These are phyloP conservation scores for Folsomia manolachei DNA, from an alignment of 2,888 invertebrate species.

Conservation along the genomic window DNA sequence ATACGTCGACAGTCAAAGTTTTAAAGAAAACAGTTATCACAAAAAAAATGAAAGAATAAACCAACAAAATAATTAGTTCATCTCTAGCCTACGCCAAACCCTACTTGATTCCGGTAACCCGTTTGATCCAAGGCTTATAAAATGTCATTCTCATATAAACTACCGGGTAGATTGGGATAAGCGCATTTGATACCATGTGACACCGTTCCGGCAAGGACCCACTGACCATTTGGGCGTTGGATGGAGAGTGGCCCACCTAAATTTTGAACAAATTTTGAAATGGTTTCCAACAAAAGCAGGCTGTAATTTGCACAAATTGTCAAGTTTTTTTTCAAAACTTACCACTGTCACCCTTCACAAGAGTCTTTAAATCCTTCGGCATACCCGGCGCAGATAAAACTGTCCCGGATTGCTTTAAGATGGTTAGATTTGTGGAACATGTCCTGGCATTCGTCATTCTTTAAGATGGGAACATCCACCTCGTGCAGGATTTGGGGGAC, in stretches of 20 bases:
- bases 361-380: conserved; percentile 88
- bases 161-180: conserved; percentile 46
- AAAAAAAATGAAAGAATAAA: conserved; percentile 3
- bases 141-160: conserved; percentile 80
- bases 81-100: background rate
- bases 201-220: conserved; percentile 85
- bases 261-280: too few species aligned
- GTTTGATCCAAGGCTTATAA: conserved; percentile 87
- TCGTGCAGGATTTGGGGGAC: conserved; percentile 86
- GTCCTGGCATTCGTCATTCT: conserved; percentile 85
- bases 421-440: conserved; percentile 91
- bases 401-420: conserved; percentile 77
- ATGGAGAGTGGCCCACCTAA: conserved; percentile 80
- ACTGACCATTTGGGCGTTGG: conserved; percentile 71
- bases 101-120: conserved; percentile 59
- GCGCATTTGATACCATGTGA: conserved; percentile 68
- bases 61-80: background rate
- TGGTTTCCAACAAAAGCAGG: background rate
- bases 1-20: background rate
- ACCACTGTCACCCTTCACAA: conserved; percentile 65
- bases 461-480: conserved; percentile 86
- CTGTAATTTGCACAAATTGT: background rate
- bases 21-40: background rate
- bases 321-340: background rate
- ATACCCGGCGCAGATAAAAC: conserved; percentile 89